These are phyloP conservation scores for Clarias pachynema DNA, from an alignment of 2,797 vertebrate genomes.

Conservation along the genomic window DNA sequence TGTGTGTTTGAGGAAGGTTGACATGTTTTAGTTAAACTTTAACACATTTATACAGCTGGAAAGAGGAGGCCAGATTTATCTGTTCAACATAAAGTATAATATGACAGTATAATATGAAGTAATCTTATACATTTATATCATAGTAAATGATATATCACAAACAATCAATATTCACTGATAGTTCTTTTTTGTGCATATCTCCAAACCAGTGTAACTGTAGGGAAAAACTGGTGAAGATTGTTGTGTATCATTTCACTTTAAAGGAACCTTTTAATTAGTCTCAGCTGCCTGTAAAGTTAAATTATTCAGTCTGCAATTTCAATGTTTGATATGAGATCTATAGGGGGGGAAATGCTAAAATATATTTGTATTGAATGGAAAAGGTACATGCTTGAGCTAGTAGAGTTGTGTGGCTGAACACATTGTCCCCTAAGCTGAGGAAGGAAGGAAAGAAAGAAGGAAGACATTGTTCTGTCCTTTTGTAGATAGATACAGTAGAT, in stretches of 20 bases:
- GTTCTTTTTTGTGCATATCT: not conserved
- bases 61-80: not conserved
- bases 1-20: not conserved
- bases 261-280: not conserved
- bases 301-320: not conserved
- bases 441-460: not conserved
- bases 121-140: not conserved
- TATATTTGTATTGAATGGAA: not conserved
- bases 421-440: not conserved
- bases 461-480: not conserved
- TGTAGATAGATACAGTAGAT: no score
- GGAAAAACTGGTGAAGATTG: not conserved
- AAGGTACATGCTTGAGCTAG: not conserved
- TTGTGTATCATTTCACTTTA: constrained; percentile 2
- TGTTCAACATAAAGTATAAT: not conserved
- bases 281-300: not conserved
- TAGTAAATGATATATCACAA: not conserved
- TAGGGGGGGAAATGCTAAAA: not conserved
- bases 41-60: not conserved
- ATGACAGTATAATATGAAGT: not conserved
- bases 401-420: not conserved
- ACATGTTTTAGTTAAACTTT: not conserved
- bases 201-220: not conserved
- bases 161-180: not conserved
- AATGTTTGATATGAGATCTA: not conserved